A percentile compares a stretch with the other conserved stretches of the same genome.
Evolutionary conservation across 92 coral and sea anemone genomes (phyloP).

Genomic region (Zoanthus sansibaricus): DNA sequence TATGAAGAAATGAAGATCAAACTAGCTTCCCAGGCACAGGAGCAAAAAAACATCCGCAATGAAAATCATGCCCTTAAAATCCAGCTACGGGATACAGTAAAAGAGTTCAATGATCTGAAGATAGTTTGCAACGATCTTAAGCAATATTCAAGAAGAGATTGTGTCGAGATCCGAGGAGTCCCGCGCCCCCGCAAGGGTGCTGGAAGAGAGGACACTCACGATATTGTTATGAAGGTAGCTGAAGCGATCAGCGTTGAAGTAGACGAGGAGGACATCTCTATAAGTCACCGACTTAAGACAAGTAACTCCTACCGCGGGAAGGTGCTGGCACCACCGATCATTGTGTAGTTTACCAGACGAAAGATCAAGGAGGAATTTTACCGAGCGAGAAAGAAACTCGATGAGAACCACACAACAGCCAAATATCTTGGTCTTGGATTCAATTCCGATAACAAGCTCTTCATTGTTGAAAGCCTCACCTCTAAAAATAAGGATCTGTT

Average conservation of each 20-base stretch:
- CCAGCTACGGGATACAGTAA: background rate
- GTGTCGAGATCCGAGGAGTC: no score
- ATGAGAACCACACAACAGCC: background rate
- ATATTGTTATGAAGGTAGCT: background rate
- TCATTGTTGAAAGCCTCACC: no score
- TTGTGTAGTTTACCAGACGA: constrained; percentile 49
- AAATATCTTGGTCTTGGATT: no score
- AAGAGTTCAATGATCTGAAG: constrained; percentile 2
- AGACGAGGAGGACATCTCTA: constrained; percentile 10
- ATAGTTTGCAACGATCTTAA: background rate
- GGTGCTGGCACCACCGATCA: constrained; percentile 24
- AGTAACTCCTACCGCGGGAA: constrained; percentile 21
- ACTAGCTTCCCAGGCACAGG: background rate
- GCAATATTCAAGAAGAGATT: background rate
- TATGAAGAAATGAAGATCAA: background rate
- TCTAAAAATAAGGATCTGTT: no score
- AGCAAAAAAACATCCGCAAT: background rate
- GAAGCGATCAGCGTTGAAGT: no score
- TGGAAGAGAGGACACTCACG: background rate
- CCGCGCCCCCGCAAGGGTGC: no score
- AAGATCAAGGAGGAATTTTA: constrained; percentile 49
- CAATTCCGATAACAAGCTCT: no score
- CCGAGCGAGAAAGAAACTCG: constrained; percentile 33
- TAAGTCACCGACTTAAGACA: constrained; percentile 52
- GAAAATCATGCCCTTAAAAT: background rate